These are phyloP conservation scores for Xiphorhynchus erythropygius DNA, from an alignment of 2,797 vertebrate genomes.

Conservation along the genomic window DNA sequence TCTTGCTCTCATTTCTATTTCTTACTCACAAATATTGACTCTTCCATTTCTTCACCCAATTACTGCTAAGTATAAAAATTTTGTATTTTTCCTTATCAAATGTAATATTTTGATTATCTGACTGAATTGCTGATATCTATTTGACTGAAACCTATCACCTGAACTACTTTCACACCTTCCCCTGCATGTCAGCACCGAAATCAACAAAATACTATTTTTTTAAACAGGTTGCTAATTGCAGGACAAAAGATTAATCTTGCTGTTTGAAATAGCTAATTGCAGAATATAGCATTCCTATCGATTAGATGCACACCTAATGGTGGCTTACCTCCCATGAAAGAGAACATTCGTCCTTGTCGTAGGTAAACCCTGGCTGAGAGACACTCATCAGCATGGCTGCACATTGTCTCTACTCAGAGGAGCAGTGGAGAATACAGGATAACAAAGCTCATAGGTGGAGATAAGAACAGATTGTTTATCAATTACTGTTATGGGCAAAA, in stretches of 20 bases:
- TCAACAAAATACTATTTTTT: neutral
- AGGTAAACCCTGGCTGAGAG: neutral
- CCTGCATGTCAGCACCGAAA: neutral
- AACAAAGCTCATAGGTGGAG: neutral
- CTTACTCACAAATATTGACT: fast-evolving
- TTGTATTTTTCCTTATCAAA: neutral
- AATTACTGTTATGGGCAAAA: neutral
- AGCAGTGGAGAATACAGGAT: neutral
- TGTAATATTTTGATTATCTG: neutral
- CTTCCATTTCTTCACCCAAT: neutral
- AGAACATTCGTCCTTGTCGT: neutral
- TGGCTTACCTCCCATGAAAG: neutral
- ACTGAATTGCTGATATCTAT: neutral
- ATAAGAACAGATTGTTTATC: neutral
- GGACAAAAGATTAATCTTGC: neutral
- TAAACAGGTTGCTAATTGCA: neutral
- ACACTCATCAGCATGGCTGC: fast-evolving
- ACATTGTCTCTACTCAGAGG: neutral
- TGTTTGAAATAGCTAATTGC: neutral
- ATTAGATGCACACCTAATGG: fast-evolving
- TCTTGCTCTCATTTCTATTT: neutral
- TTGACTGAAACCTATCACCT: neutral
- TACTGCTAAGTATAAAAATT: neutral
- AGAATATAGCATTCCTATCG: neutral
- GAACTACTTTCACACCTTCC: neutral